Percentiles rank a stretch among this genome's conserved stretches.
These are phyloP conservation scores for Scomberomorus guttatus DNA, from an alignment of 2,797 vertebrate genomes.

Conservation along the genomic window DNA sequence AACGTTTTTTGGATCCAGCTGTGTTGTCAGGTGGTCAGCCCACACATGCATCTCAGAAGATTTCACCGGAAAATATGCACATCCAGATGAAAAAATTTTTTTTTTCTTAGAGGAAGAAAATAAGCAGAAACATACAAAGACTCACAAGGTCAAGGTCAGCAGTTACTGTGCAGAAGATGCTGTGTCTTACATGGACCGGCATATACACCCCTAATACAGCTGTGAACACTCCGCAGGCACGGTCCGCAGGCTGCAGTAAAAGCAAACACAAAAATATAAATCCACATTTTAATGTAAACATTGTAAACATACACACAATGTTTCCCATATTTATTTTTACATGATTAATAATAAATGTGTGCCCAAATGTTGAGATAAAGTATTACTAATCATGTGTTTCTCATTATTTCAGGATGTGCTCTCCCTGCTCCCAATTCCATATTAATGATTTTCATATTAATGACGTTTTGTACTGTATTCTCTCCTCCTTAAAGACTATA, in stretches of 20 bases:
- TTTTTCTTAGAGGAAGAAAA: constrained; percentile 27
- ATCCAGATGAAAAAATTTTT: constrained; percentile 40
- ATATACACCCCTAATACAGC: neutral
- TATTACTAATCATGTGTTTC: constrained; percentile 64
- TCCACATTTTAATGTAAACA: constrained; percentile 24
- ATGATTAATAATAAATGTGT: constrained; percentile 67
- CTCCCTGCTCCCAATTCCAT: constrained; percentile 65
- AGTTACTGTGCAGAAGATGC: constrained; percentile 28
- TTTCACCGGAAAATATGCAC: constrained; percentile 59
- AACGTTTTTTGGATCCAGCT: constrained; percentile 66
- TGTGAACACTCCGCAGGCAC: neutral
- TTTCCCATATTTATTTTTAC: constrained; percentile 34
- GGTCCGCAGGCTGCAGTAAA: constrained; percentile 1
- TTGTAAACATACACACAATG: constrained; percentile 16
- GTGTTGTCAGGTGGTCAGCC: constrained; percentile 73
- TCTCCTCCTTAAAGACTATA: constrained; percentile 59
- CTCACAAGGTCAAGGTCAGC: constrained; percentile 69
- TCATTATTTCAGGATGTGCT: constrained; percentile 72
- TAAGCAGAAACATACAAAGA: constrained; percentile 39
- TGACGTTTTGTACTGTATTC: constrained; percentile 63
- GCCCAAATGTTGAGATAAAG: constrained; percentile 44
- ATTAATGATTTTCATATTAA: constrained; percentile 78
- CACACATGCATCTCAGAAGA: constrained; percentile 44
- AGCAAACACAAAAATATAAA: constrained; percentile 15
- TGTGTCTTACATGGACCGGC: constrained; percentile 1